phyloP scores from a whole-genome alignment of 2,888 invertebrate genomes.

The Agrotis puta region DNA sequence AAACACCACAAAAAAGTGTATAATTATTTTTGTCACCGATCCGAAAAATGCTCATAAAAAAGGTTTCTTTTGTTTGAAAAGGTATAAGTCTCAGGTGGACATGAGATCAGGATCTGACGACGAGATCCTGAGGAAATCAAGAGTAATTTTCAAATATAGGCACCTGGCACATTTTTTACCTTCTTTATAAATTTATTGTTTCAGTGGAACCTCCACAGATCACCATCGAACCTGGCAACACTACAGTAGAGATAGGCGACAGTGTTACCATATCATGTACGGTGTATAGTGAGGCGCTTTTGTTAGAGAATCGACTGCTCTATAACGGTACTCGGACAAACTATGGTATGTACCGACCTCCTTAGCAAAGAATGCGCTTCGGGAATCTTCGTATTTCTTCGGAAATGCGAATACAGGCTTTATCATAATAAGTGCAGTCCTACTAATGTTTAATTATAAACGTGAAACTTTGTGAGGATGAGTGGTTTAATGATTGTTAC shows the following conservation, averaged over 20 bases:
- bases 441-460: too few relatives aligned
- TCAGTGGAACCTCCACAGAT: constrained; percentile 81
- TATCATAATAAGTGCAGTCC: not conserved
- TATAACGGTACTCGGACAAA: constrained; percentile 65
- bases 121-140: too few relatives aligned
- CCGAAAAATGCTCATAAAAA: too few relatives aligned
- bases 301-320: constrained; percentile 70
- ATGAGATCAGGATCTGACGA: too few relatives aligned
- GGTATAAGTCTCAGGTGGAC: too few relatives aligned
- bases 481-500: too few relatives aligned
- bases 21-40: too few relatives aligned
- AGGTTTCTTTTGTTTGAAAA: too few relatives aligned
- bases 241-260: constrained; percentile 69
- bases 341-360: constrained; percentile 67
- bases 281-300: constrained; percentile 76
- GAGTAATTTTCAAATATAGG: too few relatives aligned
- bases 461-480: too few relatives aligned
- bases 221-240: constrained; percentile 72
- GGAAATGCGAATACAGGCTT: not conserved
- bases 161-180: not conserved
- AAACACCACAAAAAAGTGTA: too few relatives aligned
- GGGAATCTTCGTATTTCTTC: not conserved
- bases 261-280: constrained; percentile 74
- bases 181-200: not conserved
- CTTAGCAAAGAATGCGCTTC: not conserved